Base-by-base conservation (phyloP, 2,797 vertebrate species). In the Limnodromus scolopaceus region DNA sequence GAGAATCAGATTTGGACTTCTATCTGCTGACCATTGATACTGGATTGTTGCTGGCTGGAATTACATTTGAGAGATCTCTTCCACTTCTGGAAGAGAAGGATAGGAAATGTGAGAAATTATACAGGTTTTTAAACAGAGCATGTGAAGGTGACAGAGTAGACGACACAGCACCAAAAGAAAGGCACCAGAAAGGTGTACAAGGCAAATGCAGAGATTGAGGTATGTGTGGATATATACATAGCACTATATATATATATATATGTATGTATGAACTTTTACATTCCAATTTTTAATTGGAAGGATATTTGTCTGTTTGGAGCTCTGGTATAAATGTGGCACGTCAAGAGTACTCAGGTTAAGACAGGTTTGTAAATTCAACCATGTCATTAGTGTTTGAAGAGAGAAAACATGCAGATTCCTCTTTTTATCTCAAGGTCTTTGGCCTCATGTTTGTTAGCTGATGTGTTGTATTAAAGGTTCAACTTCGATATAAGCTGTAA, bases 281-380 rank as follows among this genome's bases (percentile, higher is more conserved):
- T 9, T 6, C 9, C 2, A 0, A 19, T 48, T 19, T 71, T 36
- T 23, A 17, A 6, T 3, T 48, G 46, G 6, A 49, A 17, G 17
- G 11, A 11, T 28, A 6, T 9, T 30, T 32, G 34, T 38, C 25
- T 74, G 4, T 41, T 19, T 72, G 70, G 36, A 19, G 13, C 36
- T 71, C 41, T 32, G 30, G 6, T 54, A 7, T 18, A 36, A 34
- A 17, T 36, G 39, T 54, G 61, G 39, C 19, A 13, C 14, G 23
- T 55, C 23, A 15, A 60, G 41, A 49, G 60, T 20, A 28, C 61
- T 76, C 30, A 43, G 8, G 38, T 60, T 51, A 77, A 55, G 23
- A 38, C 0, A 1, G 24, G 36, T 51, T 41, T 70, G 12, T 79
- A 70, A 41, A 30, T 46, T 87, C 25, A 46, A 1, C 61, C 14